A percentile compares a stretch with the other conserved stretches of the same genome.
These are phyloP conservation scores for Coranthus polyacanthus DNA, from an alignment of 2,797 vertebrate genomes.

Conservation along the genomic window DNA sequence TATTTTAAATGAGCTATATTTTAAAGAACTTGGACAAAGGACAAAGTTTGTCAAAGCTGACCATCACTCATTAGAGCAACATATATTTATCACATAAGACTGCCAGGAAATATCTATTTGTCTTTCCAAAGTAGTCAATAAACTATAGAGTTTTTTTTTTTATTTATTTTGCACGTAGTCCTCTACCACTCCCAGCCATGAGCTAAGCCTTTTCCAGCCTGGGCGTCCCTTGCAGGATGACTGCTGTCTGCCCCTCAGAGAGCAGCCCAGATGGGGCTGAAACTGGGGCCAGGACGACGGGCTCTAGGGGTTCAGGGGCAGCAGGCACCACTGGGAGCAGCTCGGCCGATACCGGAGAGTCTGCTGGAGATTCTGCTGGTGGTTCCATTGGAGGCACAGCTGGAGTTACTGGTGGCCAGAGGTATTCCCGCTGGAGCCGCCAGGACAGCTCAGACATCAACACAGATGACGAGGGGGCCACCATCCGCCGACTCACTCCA, in stretches of 20 bases:
- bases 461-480: conserved; percentile 85
- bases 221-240: conserved; percentile 87
- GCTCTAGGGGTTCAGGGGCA: conserved; percentile 44
- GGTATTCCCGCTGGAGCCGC: conserved; percentile 84
- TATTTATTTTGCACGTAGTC: conserved; percentile 28
- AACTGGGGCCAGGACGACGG: conserved; percentile 58
- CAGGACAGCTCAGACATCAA: conserved; percentile 90
- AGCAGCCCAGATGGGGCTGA: conserved; percentile 75
- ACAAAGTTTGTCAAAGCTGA: too few relatives aligned
- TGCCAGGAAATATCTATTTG: background rate
- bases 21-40: too few relatives aligned
- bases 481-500: conserved; percentile 87
- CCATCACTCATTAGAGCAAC: background rate
- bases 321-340: conserved; percentile 41
- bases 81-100: background rate
- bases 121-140: background rate
- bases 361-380: conserved; percentile 58
- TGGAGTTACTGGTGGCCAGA: conserved; percentile 73
- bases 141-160: conserved; percentile 5
- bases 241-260: conserved; percentile 88
- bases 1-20: background rate
- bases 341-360: conserved; percentile 57
- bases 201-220: conserved; percentile 64
- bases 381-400: conserved; percentile 57
- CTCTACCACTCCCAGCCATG: conserved; percentile 57